A percentile compares a stretch with the other conserved stretches of the same genome.
These are phyloP conservation scores for Eidolon dupreanum DNA, from an alignment of 2,797 vertebrate species.

Conservation along the genomic window DNA sequence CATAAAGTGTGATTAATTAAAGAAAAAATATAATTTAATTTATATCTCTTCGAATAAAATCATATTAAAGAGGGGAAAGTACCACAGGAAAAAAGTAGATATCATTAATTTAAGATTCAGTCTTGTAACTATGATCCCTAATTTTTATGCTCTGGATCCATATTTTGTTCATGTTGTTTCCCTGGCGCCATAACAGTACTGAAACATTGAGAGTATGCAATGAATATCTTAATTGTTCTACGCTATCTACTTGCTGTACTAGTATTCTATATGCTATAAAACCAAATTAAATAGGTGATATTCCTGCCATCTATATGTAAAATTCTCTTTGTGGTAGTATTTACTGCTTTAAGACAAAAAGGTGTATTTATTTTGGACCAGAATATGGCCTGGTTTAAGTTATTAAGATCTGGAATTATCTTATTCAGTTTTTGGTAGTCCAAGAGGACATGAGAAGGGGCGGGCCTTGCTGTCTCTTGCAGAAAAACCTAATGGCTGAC, in stretches of 20 bases:
- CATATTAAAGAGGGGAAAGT: neutral
- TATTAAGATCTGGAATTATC: conserved; percentile 31
- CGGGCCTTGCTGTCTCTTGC: conserved; percentile 43
- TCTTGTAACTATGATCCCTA: neutral
- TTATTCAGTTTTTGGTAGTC: conserved; percentile 43
- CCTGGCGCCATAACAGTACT: neutral
- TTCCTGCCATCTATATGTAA: neutral
- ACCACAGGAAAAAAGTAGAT: neutral
- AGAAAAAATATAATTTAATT: conserved; percentile 19
- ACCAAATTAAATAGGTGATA: neutral
- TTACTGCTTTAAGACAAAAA: neutral
- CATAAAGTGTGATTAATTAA: conserved; percentile 31
- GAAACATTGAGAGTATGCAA: neutral
- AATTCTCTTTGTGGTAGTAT: neutral
- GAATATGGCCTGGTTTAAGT: neutral
- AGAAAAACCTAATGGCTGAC: neutral
- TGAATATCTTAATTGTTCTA: conserved; percentile 23
- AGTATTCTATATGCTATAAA: neutral
- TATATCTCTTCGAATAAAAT: conserved; percentile 36
- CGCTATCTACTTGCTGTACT: neutral
- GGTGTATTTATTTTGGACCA: neutral
- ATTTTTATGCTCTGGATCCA: neutral
- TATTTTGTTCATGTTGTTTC: conserved; percentile 33
- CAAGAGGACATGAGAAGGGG: conserved; percentile 27
- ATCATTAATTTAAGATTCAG: conserved; percentile 36